Conservation (phyloP, 2,888 invertebrate genomes). For the Venusia cambrica region DNA sequence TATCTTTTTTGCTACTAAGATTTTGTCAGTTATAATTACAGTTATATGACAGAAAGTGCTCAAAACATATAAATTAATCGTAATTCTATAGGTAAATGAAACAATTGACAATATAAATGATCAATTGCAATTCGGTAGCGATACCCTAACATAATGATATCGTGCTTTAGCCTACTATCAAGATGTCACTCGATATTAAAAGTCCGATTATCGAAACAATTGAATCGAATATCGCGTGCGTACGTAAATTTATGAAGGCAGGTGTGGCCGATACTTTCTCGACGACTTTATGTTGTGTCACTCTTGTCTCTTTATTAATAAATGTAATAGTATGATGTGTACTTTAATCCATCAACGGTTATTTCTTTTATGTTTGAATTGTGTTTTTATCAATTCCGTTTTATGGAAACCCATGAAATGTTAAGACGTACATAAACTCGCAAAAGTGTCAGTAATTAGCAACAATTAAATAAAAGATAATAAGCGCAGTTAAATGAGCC, state of each 20-base stretch:
- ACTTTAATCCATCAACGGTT: slow-evolving; percentile 15
- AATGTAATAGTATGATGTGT: slow-evolving; percentile 27
- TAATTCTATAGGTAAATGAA: too few relatives aligned
- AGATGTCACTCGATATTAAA: slow-evolving; percentile 47
- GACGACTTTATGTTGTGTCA: slow-evolving; percentile 34
- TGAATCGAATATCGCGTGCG: slow-evolving; percentile 62
- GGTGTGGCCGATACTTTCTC: slow-evolving; percentile 43
- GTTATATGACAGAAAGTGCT: too few relatives aligned
- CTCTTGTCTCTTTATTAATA: slow-evolving; percentile 25
- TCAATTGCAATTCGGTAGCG: slow-evolving; percentile 53
- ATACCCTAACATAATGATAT: slow-evolving; percentile 52
- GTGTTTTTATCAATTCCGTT: slow-evolving; percentile 1
- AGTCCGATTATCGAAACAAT: slow-evolving; percentile 60
- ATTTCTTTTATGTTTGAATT: slow-evolving; percentile 7
- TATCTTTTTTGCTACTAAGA: too few relatives aligned
- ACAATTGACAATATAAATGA: slow-evolving; percentile 33
- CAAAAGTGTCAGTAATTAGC: slow-evolving; percentile 1
- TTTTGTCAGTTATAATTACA: too few relatives aligned
- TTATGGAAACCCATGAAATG: slow-evolving; percentile 8
- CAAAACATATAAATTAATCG: too few relatives aligned
- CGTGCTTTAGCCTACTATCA: slow-evolving; percentile 42
- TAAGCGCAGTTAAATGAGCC: not conserved
- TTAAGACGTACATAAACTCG: not conserved
- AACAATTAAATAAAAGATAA: slow-evolving; percentile 4
- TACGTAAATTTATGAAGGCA: slow-evolving; percentile 40